Conservation (phyloP, 1,140 invertebrate species). For the Lasaia peninsularis region DNA sequence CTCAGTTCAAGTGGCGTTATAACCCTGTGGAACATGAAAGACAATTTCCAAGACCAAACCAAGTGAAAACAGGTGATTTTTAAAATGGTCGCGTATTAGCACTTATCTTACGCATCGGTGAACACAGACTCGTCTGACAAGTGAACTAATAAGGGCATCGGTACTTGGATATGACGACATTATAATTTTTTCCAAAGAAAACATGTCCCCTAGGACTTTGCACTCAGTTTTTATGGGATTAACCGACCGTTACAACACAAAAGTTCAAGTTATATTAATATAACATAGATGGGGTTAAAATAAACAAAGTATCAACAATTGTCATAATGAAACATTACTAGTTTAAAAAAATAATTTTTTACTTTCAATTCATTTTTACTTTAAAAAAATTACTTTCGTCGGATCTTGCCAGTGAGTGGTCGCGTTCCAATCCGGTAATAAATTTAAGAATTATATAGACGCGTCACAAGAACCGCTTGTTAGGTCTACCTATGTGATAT, state of each 20-base stretch:
- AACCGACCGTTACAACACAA: constrained; percentile 22
- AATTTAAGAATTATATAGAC: too few species aligned
- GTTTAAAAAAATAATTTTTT: too few species aligned
- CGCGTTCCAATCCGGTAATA: too few species aligned
- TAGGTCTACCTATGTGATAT: too few species aligned
- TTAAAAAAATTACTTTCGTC: too few species aligned
- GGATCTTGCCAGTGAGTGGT: too few species aligned
- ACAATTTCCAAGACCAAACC: background rate
- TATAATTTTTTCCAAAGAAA: constrained; percentile 48
- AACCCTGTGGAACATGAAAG: constrained; percentile 38
- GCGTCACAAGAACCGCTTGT: too few species aligned
- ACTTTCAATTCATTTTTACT: too few species aligned
- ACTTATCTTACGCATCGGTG: constrained; percentile 47
- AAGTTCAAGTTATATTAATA: background rate
- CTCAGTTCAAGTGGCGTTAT: constrained; percentile 31
- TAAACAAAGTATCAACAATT: too few species aligned
- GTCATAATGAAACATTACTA: too few species aligned
- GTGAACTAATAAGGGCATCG: constrained; percentile 56
- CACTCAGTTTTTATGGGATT: constrained; percentile 42
- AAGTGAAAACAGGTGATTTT: constrained; percentile 3
- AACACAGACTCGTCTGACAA: constrained; percentile 43
- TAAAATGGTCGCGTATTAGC: constrained; percentile 27
- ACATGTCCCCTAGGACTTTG: constrained; percentile 48
- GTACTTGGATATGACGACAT: constrained; percentile 47
- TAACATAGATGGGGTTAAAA: too few species aligned